These are phyloP conservation scores for Caenorhabditis remanei DNA, from an alignment of 1,140 invertebrate species.

Conservation along the genomic window DNA sequence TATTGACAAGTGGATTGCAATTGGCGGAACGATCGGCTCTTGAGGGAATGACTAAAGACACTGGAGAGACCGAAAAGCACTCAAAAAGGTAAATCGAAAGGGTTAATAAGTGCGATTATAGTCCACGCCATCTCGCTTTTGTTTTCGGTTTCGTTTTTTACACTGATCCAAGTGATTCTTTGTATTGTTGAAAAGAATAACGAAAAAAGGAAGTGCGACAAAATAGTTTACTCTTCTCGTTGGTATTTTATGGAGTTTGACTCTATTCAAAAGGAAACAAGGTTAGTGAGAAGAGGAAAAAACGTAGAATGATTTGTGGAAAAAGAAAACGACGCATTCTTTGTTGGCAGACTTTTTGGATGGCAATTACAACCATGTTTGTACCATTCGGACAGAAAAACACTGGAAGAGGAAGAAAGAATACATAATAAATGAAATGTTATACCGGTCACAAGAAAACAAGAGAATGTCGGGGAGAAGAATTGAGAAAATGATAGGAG, in stretches of 20 bases:
- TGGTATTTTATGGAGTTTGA: conserved; percentile 38
- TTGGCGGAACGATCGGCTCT: conserved; percentile 51
- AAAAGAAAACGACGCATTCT: conserved; percentile 43
- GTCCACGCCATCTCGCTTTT: conserved; percentile 2
- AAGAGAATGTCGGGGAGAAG: neutral
- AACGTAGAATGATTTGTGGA: neutral
- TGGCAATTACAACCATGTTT: conserved; percentile 51
- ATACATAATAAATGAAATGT: neutral
- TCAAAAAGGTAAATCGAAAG: conserved; percentile 38
- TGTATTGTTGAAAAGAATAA: neutral
- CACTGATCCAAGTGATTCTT: conserved; percentile 24
- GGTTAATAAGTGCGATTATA: conserved; percentile 47
- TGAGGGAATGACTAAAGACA: conserved; percentile 2
- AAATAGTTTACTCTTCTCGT: conserved; percentile 21
- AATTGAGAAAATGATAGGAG: neutral
- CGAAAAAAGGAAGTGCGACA: neutral
- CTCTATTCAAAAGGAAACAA: conserved; percentile 31
- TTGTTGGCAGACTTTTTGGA: conserved; percentile 33
- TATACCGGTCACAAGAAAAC: conserved; percentile 34
- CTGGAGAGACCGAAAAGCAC: conserved; percentile 17
- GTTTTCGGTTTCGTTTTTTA: conserved; percentile 1
- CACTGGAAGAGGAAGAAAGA: conserved; percentile 23
- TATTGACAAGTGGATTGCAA: conserved; percentile 33
- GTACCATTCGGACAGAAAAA: conserved; percentile 26
- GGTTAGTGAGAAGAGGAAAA: neutral